phyloP scores from a whole-genome alignment of 2,113 vertebrate genomes.

The Chloropsis cyanopogon region DNA sequence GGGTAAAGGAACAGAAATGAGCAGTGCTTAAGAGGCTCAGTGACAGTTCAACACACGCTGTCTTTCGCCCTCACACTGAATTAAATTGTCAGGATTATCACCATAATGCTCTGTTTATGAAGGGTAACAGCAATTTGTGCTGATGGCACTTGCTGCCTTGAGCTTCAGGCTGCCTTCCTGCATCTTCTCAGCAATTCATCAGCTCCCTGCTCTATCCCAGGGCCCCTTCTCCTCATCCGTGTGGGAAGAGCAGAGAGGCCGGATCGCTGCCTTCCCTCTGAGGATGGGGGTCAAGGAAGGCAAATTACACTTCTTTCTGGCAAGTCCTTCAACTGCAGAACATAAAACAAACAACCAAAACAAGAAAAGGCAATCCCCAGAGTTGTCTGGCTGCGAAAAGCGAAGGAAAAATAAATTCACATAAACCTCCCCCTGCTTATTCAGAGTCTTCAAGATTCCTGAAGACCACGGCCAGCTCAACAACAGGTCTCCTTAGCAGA shows the following conservation, averaged over 20 bases:
- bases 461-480: not conserved
- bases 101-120: slow-evolving; percentile 74
- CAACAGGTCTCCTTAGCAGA: slow-evolving; percentile 49
- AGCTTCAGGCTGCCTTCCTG: slow-evolving; percentile 80
- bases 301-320: not conserved
- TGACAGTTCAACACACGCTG: slow-evolving; percentile 22
- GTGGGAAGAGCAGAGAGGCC: not conserved
- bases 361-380: not conserved
- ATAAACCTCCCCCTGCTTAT: not conserved
- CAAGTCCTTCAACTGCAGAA: not conserved
- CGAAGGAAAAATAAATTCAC: not conserved
- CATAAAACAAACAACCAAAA: not conserved
- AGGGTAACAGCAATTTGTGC: slow-evolving; percentile 74
- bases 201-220: slow-evolving; percentile 48
- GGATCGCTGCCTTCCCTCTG: not conserved
- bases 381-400: not conserved
- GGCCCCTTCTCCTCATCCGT: not conserved
- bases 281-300: not conserved
- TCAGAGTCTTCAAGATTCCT: not conserved
- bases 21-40: not conserved
- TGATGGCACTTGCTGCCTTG: slow-evolving; percentile 81
- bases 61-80: slow-evolving; percentile 69
- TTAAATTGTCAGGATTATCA: slow-evolving; percentile 84
- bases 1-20: not conserved
- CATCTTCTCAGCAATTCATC: slow-evolving; percentile 83